Evolutionary conservation across 2,113 vertebrate genomes (phyloP).

Genomic region (Motacilla alba): DNA sequence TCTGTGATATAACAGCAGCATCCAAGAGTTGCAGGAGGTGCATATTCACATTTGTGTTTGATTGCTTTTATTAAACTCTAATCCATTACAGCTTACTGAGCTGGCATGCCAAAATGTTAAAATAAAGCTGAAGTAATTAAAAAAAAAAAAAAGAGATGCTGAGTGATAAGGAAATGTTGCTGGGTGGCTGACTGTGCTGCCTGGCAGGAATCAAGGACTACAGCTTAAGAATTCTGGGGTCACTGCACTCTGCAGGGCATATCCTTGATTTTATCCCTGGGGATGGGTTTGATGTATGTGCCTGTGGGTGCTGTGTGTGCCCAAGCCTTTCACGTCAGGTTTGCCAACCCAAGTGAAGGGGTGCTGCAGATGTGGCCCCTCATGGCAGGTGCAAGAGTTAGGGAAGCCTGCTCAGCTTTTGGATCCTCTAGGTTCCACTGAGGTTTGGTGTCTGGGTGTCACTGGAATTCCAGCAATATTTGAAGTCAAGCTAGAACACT

Average conservation of each 20-base stretch:
- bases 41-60: not conserved
- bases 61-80: conserved; percentile 24
- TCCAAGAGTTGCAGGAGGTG: not conserved
- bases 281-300: accelerated
- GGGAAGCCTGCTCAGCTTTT: not conserved
- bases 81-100: not conserved
- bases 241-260: not conserved
- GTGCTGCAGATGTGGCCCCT: not conserved
- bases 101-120: not conserved
- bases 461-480: not conserved
- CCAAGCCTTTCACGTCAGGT: accelerated
- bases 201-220: not conserved
- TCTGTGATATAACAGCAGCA: not conserved
- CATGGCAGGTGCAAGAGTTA: not conserved
- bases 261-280: not conserved
- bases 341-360: not conserved
- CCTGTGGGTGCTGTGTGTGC: not conserved
- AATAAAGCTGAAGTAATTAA: not conserved
- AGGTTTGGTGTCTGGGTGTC: not conserved
- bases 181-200: not conserved
- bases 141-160: not conserved
- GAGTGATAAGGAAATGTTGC: not conserved
- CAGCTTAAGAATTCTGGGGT: not conserved
- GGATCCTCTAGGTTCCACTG: not conserved
- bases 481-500: not conserved